Base-by-base conservation (phyloP, 2,888 invertebrate genomes). In the Linnaemya tessellans region DNA sequence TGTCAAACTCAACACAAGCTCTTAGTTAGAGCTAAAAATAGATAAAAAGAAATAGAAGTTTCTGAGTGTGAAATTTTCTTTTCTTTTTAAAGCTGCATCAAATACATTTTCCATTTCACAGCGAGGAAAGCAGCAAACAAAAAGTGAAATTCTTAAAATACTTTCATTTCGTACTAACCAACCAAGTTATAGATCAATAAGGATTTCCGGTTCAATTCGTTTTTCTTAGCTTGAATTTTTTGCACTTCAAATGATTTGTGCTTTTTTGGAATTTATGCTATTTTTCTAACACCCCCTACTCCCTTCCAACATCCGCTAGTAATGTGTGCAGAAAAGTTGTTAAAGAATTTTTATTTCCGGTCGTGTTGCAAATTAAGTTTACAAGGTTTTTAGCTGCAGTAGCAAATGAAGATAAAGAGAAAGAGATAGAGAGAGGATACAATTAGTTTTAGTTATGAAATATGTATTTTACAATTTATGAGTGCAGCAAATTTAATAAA, bases 171-270 rank as follows among this genome's bases (percentile, higher is more conserved):
- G 22, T 49, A 18, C 22, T 73, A 71, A 71, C 65, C 62, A 84
- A 81, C 78, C 73, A 71, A 78, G 62, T 81, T 81, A 89, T 89
- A 90, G 90, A 90, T 91, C 91, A 91, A 90, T 91, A 90, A 90
- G 90, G 90, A 91, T 90, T 90, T 90, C 90, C 90, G 90, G 87
- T 90, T 89, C 89, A 89, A 90, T 90, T 89, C 89, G 87, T 90
- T 88, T 80, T 77, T 60, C 87, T 83, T 88, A 22, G 25, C 62
- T 46, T 85, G 35, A 86, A 30, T 54, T 64, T 70, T 79, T 78
- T 25, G 70, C 74, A 60, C 62, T 68, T 78, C 25, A 43, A 56
- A 60, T 70, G 80, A 43, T 46, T 51, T 30, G 54, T 83, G 70
- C 54, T 82, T 71, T 62, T 71, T 78, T 38, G 68, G 74, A 75